Evolutionary conservation across 1,140 invertebrate species (phyloP), one percentile per base, ranked within the genome.

Genomic region (Tetraneura akinire): DNA sequence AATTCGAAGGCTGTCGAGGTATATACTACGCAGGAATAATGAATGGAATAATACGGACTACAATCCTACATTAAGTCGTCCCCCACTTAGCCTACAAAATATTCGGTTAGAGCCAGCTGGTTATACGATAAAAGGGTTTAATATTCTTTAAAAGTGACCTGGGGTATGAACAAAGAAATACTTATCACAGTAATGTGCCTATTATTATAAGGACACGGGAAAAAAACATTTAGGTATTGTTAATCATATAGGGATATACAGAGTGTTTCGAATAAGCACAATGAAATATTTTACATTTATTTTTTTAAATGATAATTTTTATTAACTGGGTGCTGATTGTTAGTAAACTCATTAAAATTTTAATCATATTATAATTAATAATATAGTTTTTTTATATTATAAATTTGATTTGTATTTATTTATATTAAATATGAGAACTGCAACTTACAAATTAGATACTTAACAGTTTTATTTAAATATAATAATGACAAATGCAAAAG

Each of bases 91-190:
- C 8, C 2, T 5, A 32, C 16, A 32, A 53, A 26, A 73, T 53
- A 29, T 49, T 29, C 70, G 10, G 49, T 32, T 37, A 32, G 9
- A 29, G 47, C 11, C 70, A 73, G 71, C 71, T 55, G 71, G 53
- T 74, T 9, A n/a, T 16, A 13, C 32, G 29, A 26, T 74, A 26
- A 55, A 74, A 74, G 71, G 71, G 51, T 74, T 53, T 55, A 51
- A 18, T 18, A 55, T 74, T 55, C 71, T 18, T 74, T 73, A 51
- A 18, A 68, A 68, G 45, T 45, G 42, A 68, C 64, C 37, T 49
- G 45, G 45, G 45, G 45, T 21, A 49, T 14, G 66, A 23, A 70
- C 66, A 70, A 70, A 49, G 66, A 49, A 49, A 49, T 29, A 26
- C 66, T 70, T 70, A 70, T 70, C 66, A 5, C 26, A 0, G 29